Conservation (phyloP, 1,140 invertebrate genomes). For the Subanguina moxae region DNA sequence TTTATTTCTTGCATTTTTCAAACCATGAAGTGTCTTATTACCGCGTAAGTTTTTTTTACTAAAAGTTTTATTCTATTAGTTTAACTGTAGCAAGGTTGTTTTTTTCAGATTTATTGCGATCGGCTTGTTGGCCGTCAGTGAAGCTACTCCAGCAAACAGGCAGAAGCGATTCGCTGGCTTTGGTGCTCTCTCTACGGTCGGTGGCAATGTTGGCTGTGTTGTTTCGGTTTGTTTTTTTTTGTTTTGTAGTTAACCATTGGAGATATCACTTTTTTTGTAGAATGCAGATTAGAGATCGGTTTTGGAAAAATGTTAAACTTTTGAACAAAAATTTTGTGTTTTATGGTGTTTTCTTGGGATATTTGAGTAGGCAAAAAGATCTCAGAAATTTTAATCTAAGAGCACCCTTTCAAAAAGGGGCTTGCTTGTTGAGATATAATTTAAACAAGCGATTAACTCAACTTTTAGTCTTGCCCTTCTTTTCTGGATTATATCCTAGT, state of each 20-base stretch:
- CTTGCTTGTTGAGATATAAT: too few relatives aligned
- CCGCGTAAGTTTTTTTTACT: not conserved
- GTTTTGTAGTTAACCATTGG: not conserved
- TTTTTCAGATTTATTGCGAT: not conserved
- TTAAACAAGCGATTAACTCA: too few relatives aligned
- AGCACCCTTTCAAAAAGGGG: too few relatives aligned
- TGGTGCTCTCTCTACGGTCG: conserved; percentile 30
- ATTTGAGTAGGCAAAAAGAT: too few relatives aligned
- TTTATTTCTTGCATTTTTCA: not conserved
- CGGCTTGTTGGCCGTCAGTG: not conserved
- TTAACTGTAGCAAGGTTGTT: not conserved
- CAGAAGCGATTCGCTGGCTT: conserved; percentile 29
- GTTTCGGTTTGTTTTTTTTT: conserved; percentile 31
- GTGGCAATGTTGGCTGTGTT: conserved; percentile 31
- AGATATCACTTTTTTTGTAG: not conserved
- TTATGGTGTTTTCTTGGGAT: too few relatives aligned
- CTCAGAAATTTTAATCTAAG: too few relatives aligned
- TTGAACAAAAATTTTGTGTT: too few relatives aligned
- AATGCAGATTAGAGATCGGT: not conserved
- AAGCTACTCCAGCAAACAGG: conserved; percentile 7
- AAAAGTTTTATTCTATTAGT: too few relatives aligned
- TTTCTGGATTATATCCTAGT: too few relatives aligned
- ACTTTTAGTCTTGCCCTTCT: too few relatives aligned
- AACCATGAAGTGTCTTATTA: not conserved
- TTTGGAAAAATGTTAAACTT: conserved; percentile 3